phyloP scores from a whole-genome alignment of 2,797 vertebrate species.

The Avahi laniger region DNA sequence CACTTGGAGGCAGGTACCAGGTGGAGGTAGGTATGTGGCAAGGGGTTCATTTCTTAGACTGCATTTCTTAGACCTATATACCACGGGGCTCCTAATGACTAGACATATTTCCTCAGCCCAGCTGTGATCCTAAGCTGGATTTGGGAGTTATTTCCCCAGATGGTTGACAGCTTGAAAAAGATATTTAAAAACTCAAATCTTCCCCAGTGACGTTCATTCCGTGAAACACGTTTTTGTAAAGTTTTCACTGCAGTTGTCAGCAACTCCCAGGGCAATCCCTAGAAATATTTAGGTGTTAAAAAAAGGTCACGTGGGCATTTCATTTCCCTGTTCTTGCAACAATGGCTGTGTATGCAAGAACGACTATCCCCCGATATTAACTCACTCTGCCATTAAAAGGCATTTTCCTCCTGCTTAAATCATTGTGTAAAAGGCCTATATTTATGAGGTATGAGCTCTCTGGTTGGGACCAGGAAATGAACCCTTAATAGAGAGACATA shows the following conservation, averaged over 20 bases:
- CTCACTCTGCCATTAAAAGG: conserved; percentile 77
- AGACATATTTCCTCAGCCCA: conserved; percentile 68
- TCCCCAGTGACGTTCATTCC: conserved; percentile 58
- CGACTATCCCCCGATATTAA: conserved; percentile 75
- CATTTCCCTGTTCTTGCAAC: conserved; percentile 79
- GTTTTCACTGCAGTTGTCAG: conserved; percentile 77
- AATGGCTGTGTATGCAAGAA: conserved; percentile 81
- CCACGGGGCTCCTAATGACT: conserved; percentile 32
- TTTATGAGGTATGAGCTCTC: conserved; percentile 85
- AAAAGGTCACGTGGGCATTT: conserved; percentile 78
- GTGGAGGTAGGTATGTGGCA: neutral
- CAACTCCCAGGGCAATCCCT: conserved; percentile 69
- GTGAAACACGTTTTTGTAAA: conserved; percentile 72
- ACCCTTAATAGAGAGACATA: conserved; percentile 87
- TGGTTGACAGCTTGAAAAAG: conserved; percentile 82
- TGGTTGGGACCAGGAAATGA: conserved; percentile 87
- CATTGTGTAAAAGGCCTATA: conserved; percentile 79
- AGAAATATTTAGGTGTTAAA: conserved; percentile 85
- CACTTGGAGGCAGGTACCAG: neutral
- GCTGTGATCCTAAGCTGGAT: conserved; percentile 65
- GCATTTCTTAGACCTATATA: no score
- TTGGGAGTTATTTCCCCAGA: conserved; percentile 83
- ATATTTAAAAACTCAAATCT: conserved; percentile 80
- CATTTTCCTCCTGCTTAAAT: conserved; percentile 79
- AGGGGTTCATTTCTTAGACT: neutral